Percentiles rank a stretch among this genome's conserved stretches.
Conservation (phyloP, 1,140 invertebrate genomes). For the Elysia chlorotica region DNA sequence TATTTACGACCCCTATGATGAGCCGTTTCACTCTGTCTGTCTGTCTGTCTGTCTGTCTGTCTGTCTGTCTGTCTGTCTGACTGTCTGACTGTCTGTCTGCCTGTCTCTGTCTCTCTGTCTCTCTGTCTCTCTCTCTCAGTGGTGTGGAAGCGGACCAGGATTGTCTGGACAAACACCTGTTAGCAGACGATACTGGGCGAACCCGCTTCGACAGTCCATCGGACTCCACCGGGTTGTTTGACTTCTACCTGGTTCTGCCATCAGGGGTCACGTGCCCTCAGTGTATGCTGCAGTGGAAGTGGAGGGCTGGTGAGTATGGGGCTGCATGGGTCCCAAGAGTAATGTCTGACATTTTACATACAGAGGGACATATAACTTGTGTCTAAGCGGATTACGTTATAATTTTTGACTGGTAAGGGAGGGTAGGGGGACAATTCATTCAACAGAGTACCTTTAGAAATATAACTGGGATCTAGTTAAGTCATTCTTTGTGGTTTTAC, state of each 20-base stretch:
- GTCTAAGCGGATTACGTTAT: too few relatives aligned
- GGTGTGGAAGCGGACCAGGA: neutral
- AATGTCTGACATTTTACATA: too few relatives aligned
- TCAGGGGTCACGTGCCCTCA: neutral
- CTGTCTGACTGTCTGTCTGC: neutral
- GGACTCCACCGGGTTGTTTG: neutral
- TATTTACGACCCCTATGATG: neutral
- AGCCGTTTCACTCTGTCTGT: neutral
- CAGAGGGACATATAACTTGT: too few relatives aligned
- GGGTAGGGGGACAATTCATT: too few relatives aligned
- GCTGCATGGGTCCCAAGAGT: too few relatives aligned
- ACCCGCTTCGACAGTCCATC: neutral
- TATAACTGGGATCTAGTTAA: too few relatives aligned
- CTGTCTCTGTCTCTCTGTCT: neutral
- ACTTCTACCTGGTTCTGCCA: neutral
- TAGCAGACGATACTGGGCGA: neutral
- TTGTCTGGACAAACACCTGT: neutral
- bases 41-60: neutral
- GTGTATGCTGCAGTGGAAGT: slow-evolving; percentile 7
- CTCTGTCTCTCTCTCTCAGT: neutral
- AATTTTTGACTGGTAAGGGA: too few relatives aligned
- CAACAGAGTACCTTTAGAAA: too few relatives aligned
- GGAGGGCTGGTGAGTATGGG: neutral
- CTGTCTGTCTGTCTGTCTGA: too few relatives aligned
- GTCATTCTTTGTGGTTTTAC: too few relatives aligned